Base-by-base conservation (phyloP, 2,888 invertebrate species). In the Arctia plantaginis region DNA sequence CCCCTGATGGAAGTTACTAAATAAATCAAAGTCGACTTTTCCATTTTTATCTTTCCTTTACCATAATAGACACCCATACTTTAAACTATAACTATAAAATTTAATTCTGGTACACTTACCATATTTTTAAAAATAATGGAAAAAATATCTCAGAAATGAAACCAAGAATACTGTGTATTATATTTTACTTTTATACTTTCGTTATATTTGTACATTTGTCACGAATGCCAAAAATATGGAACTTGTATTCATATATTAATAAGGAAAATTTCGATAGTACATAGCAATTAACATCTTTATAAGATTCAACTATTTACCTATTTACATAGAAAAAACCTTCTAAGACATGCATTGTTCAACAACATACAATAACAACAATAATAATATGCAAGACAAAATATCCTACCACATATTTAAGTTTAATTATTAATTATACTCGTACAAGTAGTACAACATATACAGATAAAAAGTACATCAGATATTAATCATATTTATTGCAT, bases 361-460 rank as follows among this genome's bases (percentile, higher is more conserved):
- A 92, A 91, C 90, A 90, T 91, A 88, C 85, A 84, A 84, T 87
- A 90, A 90, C 89, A 93, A 92, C 89, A 91, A 89, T 90, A 89
- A 85, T 86, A 79, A 89, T 82, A 85, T 90, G 91, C 6, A 90
- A 90, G 90, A 90, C 90, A 67, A 88, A 90, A 90, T 83, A 87
- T 74, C 79, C 86, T 87, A 88, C 82, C 75, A 80, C 82, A 83
- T 86, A 86, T 85, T 84, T 86, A 86, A 81, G 75, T 88, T 68
- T 76, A 87, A 86, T 86, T 87, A 89, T n/a, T n/a, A n/a, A n/a
- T n/a, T n/a, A n/a, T n/a, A n/a, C n/a, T n/a, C n/a, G n/a, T 88
- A 89, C 87, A 89, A 89, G 88, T 88, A 85, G 88, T 92, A 91
- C 93, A 92, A 93, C 92, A 94, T 94, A 93, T 94, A 94, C 93